Conservation (phyloP, 2,113 vertebrate species). For the Australoheros scitulus region DNA sequence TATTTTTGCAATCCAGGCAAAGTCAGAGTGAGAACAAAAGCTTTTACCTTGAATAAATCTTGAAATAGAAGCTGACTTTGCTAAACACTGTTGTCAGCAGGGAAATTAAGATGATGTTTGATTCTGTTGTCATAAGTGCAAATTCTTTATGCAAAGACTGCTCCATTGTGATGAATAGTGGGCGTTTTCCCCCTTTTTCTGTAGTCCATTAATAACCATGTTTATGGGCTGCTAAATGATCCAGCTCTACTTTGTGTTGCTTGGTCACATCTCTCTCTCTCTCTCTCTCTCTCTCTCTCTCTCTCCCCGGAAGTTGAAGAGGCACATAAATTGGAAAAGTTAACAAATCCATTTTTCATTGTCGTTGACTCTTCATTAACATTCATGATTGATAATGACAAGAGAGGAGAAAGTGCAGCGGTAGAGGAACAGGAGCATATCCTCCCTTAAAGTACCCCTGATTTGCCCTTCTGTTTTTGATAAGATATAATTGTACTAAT, state of each 20-base stretch:
- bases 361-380: conserved; percentile 22
- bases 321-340: conserved; percentile 25
- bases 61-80: conserved; percentile 23
- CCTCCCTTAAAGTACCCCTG: conserved; percentile 7
- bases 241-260: conserved; percentile 24
- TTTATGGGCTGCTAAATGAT: conserved; percentile 41
- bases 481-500: conserved; percentile 39
- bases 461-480: conserved; percentile 37
- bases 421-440: background rate
- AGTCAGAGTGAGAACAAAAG: conserved; percentile 1
- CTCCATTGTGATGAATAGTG: conserved; percentile 34
- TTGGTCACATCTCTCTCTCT: conserved; percentile 10
- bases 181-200: conserved; percentile 2
- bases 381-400: conserved; percentile 37
- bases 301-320: background rate
- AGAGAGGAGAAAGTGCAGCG: background rate
- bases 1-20: conserved; percentile 3
- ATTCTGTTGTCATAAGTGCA: conserved; percentile 21
- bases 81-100: conserved; percentile 19
- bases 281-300: background rate
- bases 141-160: conserved; percentile 22
- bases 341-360: conserved; percentile 24
- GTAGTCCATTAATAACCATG: conserved; percentile 53
- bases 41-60: conserved; percentile 1
- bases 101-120: conserved; percentile 23